phyloP scores from a whole-genome alignment of 1,140 invertebrate genomes.

The Bombus turneri region DNA sequence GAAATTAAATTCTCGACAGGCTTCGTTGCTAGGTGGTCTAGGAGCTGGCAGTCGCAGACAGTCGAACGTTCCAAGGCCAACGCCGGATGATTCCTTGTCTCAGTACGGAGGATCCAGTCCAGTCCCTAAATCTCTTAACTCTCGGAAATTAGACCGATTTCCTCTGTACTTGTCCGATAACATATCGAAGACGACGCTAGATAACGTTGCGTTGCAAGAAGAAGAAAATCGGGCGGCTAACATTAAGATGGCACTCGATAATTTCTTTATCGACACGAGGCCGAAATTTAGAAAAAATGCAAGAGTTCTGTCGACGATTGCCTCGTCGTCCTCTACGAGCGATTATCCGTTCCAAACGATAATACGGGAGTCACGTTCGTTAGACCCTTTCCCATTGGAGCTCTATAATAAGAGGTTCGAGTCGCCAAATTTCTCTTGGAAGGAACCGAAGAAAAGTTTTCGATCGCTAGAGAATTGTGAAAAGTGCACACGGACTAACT shows the following conservation, averaged over 20 bases:
- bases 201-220: slow-evolving; percentile 79
- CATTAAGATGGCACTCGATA: slow-evolving; percentile 77
- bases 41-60: slow-evolving; percentile 83
- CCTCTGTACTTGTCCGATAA: slow-evolving; percentile 75
- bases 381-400: slow-evolving; percentile 81
- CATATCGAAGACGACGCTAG: slow-evolving; percentile 81
- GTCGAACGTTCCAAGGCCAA: slow-evolving; percentile 82
- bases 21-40: slow-evolving; percentile 80
- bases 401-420: slow-evolving; percentile 48
- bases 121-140: slow-evolving; percentile 65
- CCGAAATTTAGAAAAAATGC: slow-evolving; percentile 72
- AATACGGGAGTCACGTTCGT: slow-evolving; percentile 81
- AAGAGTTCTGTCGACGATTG: slow-evolving; percentile 82
- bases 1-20: slow-evolving; percentile 88
- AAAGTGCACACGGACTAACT: slow-evolving; percentile 76
- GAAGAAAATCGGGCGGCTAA: slow-evolving; percentile 76
- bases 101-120: slow-evolving; percentile 75
- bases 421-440: slow-evolving; percentile 62
- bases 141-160: slow-evolving; percentile 69
- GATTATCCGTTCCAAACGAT: slow-evolving; percentile 77
- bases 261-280: slow-evolving; percentile 72
- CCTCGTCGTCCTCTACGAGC: slow-evolving; percentile 82
- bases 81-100: slow-evolving; percentile 73
- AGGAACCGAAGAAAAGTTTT: slow-evolving; percentile 73
- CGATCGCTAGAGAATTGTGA: slow-evolving; percentile 80